Evolutionary conservation across 2,888 invertebrate species (phyloP).

Genomic region (Pemphredon lugubris): DNA sequence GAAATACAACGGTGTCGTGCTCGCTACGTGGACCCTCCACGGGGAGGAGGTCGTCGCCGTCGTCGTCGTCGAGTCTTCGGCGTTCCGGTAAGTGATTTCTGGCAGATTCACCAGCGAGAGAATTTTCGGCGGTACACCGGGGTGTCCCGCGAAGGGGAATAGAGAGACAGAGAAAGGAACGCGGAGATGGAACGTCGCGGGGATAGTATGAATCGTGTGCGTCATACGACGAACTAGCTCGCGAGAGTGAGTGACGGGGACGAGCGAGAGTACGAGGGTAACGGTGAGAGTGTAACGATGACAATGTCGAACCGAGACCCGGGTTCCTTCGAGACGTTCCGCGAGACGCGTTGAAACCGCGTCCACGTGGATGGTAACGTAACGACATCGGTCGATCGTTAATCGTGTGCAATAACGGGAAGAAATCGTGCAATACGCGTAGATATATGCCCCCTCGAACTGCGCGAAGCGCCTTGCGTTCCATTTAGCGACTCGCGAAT

Average conservation of each 20-base stretch:
- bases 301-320: slow-evolving; percentile 16
- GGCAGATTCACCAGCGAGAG: too few species aligned
- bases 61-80: slow-evolving; percentile 12
- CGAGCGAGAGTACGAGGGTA: too few species aligned
- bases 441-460: too few species aligned
- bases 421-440: slow-evolving; percentile 36
- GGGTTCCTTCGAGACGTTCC: slow-evolving; percentile 17
- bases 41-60: too few species aligned
- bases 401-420: slow-evolving; percentile 44
- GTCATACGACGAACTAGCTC: background rate
- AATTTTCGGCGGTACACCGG: too few species aligned
- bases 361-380: background rate
- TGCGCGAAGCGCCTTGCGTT: too few species aligned
- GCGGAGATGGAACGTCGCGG: slow-evolving; percentile 20
- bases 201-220: too few species aligned
- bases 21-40: slow-evolving; percentile 21
- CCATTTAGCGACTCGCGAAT: too few species aligned
- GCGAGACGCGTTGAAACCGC: slow-evolving; percentile 12
- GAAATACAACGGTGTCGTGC: slow-evolving; percentile 13
- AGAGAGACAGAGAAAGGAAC: slow-evolving; percentile 7
- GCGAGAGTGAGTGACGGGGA: slow-evolving; percentile 24
- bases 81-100: slow-evolving; percentile 15
- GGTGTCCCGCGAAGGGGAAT: background rate
- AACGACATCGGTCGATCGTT: background rate
- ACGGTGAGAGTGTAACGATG: slow-evolving; percentile 5